Base-by-base conservation (phyloP, 2,797 vertebrate genomes). In the Mormyrops attenuatus region DNA sequence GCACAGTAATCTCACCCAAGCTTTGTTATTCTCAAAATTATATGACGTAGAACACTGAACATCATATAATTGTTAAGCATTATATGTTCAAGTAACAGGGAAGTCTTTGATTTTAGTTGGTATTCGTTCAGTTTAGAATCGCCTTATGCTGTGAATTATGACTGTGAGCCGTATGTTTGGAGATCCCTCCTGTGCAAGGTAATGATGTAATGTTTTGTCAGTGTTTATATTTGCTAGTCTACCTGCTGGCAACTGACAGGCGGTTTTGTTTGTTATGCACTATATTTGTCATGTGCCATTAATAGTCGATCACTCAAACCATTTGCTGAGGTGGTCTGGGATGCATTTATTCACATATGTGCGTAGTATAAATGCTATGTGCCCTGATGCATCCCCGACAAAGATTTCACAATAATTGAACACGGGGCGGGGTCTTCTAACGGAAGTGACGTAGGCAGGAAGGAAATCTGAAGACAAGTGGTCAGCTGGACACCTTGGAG, bases 131-230 rank as follows among this genome's bases (percentile, higher is more conserved):
- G 34, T 73, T 20, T 41, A 73, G 30, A 41, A 73, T 73, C 13
- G 5, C 5, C 13, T 73, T 73, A 17, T 60, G 52, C 22, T 47
- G 55, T 26, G 47, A 85, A 85, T 53, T 38, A 26, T 8, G 4
- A 13, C 26, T 77, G 26, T 80, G 88, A 52, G 49, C 34, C 88
- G 55, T 50, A 73, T 66, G 47, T 34, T 38, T 44, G 20, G 13
- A 82, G 50, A 82, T 82, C 50, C 47, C 50, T 88, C 20, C 55
- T 38, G 86, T 47, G 57, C 57, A 88, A 66, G 69, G 30, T 73
- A 73, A 38, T 73, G 69, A 73, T 73, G 93, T 92, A 20, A 38
- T 84, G 84, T 50, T 73, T 38, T 73, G 69, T 73, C 69, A 38
- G 69, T 73, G 69, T 73, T 73, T 73, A 73, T 73, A 73, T 38